Conservation (phyloP, 2,888 invertebrate species). For the Pandemis corylana region DNA sequence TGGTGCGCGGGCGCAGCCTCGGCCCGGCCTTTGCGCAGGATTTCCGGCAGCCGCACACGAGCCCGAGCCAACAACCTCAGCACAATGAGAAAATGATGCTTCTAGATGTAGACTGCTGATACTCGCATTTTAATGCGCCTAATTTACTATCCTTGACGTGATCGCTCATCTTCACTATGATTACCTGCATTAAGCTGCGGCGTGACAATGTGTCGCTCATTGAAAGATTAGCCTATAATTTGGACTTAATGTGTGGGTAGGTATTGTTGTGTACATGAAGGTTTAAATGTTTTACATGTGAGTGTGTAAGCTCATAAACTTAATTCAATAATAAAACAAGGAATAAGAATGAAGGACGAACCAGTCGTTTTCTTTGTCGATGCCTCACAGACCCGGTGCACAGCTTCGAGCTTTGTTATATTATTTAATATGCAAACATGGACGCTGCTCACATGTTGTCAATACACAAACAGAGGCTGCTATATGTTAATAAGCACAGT, state of each 20-base stretch:
- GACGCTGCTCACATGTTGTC: slow-evolving; percentile 33
- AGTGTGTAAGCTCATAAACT: slow-evolving; percentile 11
- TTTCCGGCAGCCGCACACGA: slow-evolving; percentile 78
- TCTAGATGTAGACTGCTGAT: slow-evolving; percentile 37
- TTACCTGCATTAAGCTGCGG: slow-evolving; percentile 19
- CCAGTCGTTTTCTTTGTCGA: slow-evolving; percentile 37
- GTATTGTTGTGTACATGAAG: background rate
- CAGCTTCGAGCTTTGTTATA: slow-evolving; percentile 37
- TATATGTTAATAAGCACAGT: slow-evolving; percentile 31
- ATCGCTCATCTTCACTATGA: slow-evolving; percentile 33
- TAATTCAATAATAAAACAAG: slow-evolving; percentile 11
- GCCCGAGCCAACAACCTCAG: slow-evolving; percentile 58
- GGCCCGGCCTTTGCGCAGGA: slow-evolving; percentile 75
- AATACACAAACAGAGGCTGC: slow-evolving; percentile 36
- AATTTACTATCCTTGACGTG: slow-evolving; percentile 29
- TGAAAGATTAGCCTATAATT: slow-evolving; percentile 3
- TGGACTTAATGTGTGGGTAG: background rate
- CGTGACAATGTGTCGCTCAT: slow-evolving; percentile 24
- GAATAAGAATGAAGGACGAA: slow-evolving; percentile 35
- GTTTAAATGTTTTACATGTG: background rate
- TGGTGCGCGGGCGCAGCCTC: slow-evolving; percentile 57
- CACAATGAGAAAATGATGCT: slow-evolving; percentile 39
- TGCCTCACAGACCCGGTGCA: slow-evolving; percentile 24
- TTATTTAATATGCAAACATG: slow-evolving; percentile 41
- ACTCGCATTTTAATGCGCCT: slow-evolving; percentile 15